Conservation (phyloP, 92 coral and sea anemone genomes). For the Desmophyllum pertusum region DNA sequence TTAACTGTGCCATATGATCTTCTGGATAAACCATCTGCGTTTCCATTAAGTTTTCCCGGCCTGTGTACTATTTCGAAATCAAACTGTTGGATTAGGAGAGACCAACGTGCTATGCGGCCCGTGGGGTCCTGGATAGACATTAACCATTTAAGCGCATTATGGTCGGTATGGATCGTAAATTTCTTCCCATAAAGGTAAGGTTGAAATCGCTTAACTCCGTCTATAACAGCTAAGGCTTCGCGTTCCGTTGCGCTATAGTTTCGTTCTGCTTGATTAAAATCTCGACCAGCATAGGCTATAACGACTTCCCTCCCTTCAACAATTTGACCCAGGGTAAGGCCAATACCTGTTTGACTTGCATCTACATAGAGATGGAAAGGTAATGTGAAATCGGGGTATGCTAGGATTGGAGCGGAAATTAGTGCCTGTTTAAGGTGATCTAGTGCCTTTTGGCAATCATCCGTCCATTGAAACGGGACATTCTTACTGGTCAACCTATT, state of each 20-base stretch:
- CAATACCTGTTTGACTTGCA: slow-evolving; percentile 59
- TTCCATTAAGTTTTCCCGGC: slow-evolving; percentile 31
- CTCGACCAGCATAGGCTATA: slow-evolving; percentile 61
- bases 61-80: slow-evolving; percentile 51
- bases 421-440: slow-evolving; percentile 37
- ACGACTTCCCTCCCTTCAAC: slow-evolving; percentile 46
- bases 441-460: slow-evolving; percentile 41
- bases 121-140: slow-evolving; percentile 46
- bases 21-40: slow-evolving; percentile 48
- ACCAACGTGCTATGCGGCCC: slow-evolving; percentile 55
- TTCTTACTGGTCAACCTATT: slow-evolving; percentile 45
- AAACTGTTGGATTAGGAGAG: slow-evolving; percentile 46
- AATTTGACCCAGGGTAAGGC: slow-evolving; percentile 48
- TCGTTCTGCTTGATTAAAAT: slow-evolving; percentile 46
- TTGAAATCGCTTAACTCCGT: slow-evolving; percentile 36
- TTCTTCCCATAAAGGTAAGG: slow-evolving; percentile 39
- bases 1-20: slow-evolving; percentile 18
- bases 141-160: slow-evolving; percentile 48
- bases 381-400: slow-evolving; percentile 45
- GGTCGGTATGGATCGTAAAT: slow-evolving; percentile 54
- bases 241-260: slow-evolving; percentile 56
- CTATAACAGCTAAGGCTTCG: slow-evolving; percentile 56
- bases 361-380: slow-evolving; percentile 52
- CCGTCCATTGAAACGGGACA: slow-evolving; percentile 39
- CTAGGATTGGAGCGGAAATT: slow-evolving; percentile 52